phyloP scores from a whole-genome alignment of 2,113 vertebrate genomes.

The Podarcis muralis region DNA sequence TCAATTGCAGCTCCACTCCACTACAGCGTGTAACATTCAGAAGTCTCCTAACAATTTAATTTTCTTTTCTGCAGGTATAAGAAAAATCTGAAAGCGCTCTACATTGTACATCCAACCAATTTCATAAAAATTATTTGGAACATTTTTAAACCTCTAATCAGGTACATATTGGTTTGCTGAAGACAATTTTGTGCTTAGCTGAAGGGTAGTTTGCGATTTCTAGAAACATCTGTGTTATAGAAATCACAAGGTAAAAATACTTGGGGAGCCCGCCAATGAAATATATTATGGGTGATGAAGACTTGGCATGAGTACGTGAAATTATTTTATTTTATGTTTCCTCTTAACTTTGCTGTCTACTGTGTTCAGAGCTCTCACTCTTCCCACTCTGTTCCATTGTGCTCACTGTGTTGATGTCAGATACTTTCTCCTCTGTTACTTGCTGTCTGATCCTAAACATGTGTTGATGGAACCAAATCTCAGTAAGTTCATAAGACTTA shows the following conservation, averaged over 20 bases:
- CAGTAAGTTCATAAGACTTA: not conserved
- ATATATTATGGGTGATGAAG: not conserved
- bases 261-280: not conserved
- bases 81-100: conserved; percentile 90
- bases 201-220: conserved; percentile 35
- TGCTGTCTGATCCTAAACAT: not conserved
- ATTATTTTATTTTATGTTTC: not conserved
- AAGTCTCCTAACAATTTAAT: conserved; percentile 47
- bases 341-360: not conserved
- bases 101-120: conserved; percentile 87
- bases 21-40: not conserved
- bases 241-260: conserved; percentile 13
- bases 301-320: not conserved
- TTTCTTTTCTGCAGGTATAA: conserved; percentile 79
- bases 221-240: conserved; percentile 36
- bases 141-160: conserved; percentile 88
- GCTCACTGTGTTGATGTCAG: not conserved
- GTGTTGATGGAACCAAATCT: not conserved
- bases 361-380: not conserved
- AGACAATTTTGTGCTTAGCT: conserved; percentile 22
- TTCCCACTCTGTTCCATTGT: not conserved
- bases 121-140: conserved; percentile 88
- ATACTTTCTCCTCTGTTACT: not conserved
- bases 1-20: conserved; percentile 44
- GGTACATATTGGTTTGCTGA: conserved; percentile 65